Percentiles rank a stretch among this genome's conserved stretches.
These are phyloP conservation scores for Apamea crenata DNA, from an alignment of 2,888 invertebrate species.

Conservation along the genomic window DNA sequence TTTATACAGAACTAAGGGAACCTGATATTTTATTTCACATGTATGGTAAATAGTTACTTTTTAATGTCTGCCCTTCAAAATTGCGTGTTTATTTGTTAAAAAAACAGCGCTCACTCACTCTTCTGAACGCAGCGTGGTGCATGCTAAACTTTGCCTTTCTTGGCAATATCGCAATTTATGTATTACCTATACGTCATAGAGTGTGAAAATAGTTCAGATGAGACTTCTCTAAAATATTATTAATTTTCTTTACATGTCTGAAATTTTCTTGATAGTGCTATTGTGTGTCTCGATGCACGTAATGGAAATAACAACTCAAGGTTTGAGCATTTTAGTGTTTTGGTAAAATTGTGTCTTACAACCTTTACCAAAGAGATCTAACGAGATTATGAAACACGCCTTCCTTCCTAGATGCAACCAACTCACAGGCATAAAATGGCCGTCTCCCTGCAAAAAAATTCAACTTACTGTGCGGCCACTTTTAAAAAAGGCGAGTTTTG, in stretches of 20 bases:
- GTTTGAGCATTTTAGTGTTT: neutral
- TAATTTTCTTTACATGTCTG: neutral
- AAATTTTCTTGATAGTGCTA: neutral
- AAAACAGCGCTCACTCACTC: conserved; percentile 66
- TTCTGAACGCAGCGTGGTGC: conserved; percentile 67
- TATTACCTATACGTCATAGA: conserved; percentile 76
- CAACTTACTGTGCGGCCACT: conserved; percentile 67
- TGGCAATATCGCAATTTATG: conserved; percentile 80
- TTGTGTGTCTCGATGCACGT: neutral
- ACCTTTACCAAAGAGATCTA: neutral
- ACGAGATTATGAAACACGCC: neutral
- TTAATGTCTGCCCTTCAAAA: conserved; percentile 33
- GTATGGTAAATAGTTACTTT: conserved; percentile 15
- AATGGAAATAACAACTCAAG: neutral
- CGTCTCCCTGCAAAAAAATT: conserved; percentile 29
- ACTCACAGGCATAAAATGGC: conserved; percentile 46
- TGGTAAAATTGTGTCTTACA: neutral
- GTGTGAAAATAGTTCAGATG: conserved; percentile 32
- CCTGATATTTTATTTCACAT: conserved; percentile 23
- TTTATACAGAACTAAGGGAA: conserved; percentile 21
- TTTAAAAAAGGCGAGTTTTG: conserved; percentile 80
- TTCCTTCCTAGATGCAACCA: conserved; percentile 50
- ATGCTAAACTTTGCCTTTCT: conserved; percentile 84
- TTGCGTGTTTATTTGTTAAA: conserved; percentile 57
- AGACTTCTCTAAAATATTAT: neutral